Evolutionary conservation across 2,113 vertebrate species (phyloP).

Genomic region (Anguilla rostrata): DNA sequence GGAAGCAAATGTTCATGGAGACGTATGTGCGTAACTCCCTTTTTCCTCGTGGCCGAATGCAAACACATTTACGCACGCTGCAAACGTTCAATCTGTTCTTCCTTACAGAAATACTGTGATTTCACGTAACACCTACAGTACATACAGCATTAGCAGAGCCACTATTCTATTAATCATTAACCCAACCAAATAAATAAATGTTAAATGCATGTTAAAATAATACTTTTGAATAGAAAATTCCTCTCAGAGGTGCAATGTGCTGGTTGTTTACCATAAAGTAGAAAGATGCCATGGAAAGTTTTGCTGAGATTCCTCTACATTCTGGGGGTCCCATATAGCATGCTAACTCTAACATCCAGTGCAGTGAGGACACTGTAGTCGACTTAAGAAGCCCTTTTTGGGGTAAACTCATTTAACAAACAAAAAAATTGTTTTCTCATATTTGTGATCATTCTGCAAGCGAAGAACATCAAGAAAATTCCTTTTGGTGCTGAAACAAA

Average conservation of each 20-base stretch:
- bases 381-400: background rate
- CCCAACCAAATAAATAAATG: constrained; percentile 12
- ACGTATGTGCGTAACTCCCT: background rate
- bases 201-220: constrained; percentile 13
- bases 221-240: background rate
- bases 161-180: background rate
- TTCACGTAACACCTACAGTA: background rate
- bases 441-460: background rate
- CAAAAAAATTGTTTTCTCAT: background rate
- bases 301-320: background rate
- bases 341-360: background rate
- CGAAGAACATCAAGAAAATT: background rate
- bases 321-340: background rate
- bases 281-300: background rate
- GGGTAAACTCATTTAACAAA: background rate
- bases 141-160: background rate
- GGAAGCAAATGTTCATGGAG: background rate
- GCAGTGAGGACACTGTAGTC: background rate
- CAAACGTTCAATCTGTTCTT: background rate
- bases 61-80: background rate
- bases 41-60: background rate
- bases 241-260: constrained; percentile 5
- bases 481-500: background rate
- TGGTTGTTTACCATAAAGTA: constrained; percentile 8
- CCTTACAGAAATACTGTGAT: background rate